phyloP scores from a whole-genome alignment of 2,113 vertebrate species.

The Oceanites oceanicus region DNA sequence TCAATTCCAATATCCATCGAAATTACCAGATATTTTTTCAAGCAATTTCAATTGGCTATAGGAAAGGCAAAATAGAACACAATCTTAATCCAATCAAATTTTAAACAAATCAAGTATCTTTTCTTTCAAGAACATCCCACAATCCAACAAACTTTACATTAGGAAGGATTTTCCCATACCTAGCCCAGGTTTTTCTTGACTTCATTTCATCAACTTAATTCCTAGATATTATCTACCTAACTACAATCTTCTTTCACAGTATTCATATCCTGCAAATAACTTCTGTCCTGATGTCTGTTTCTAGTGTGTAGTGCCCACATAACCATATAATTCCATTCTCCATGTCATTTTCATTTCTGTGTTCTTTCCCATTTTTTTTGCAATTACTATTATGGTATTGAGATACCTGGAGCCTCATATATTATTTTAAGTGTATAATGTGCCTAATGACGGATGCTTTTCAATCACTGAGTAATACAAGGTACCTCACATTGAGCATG shows the following conservation, averaged over 20 bases:
- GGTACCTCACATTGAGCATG: not conserved
- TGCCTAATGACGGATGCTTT: not conserved
- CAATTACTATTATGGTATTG: not conserved
- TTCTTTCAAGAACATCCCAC: not conserved
- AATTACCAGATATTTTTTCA: not conserved
- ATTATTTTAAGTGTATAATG: not conserved
- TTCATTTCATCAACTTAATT: not conserved
- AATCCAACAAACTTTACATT: not conserved
- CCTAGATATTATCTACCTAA: not conserved
- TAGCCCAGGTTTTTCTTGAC: not conserved
- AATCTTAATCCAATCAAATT: not conserved
- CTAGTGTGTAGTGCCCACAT: fast-evolving
- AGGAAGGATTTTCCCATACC: not conserved
- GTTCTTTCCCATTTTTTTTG: not conserved
- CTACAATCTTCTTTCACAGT: not conserved
- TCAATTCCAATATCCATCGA: not conserved
- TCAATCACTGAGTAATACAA: not conserved
- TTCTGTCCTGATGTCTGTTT: not conserved
- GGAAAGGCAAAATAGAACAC: not conserved
- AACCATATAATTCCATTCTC: not conserved
- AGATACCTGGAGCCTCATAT: not conserved
- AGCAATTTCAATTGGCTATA: not conserved
- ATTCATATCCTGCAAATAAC: not conserved
- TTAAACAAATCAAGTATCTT: not conserved
- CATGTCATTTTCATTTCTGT: not conserved